Conservation (phyloP, 2,888 invertebrate genomes). For the Acanthopleura granulata region DNA sequence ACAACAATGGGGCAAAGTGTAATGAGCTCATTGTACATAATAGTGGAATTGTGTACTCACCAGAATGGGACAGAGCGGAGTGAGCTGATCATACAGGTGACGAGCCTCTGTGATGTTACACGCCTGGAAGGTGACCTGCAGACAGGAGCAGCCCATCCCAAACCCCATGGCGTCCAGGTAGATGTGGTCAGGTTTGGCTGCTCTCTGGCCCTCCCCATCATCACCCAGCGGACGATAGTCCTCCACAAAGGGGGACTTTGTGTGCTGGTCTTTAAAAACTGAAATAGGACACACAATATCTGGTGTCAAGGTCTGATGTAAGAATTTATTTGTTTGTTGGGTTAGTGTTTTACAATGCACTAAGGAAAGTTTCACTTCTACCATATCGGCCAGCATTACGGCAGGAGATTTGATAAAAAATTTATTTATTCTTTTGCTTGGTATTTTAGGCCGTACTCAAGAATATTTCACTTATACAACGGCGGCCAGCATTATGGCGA, state of each 20-base stretch:
- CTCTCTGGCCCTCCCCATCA: slow-evolving; percentile 73
- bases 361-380: too few relatives aligned
- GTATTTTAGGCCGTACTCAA: too few relatives aligned
- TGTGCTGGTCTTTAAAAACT: slow-evolving; percentile 93
- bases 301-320: too few relatives aligned
- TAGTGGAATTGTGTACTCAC: slow-evolving; percentile 71
- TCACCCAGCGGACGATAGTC: slow-evolving; percentile 75
- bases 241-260: slow-evolving; percentile 77
- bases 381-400: too few relatives aligned
- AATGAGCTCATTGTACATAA: too few relatives aligned
- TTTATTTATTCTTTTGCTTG: too few relatives aligned
- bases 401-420: too few relatives aligned
- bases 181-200: slow-evolving; percentile 89
- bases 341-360: too few relatives aligned
- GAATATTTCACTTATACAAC: too few relatives aligned
- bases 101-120: slow-evolving; percentile 96
- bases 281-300: slow-evolving; percentile 29
- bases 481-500: too few relatives aligned
- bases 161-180: slow-evolving; percentile 99
- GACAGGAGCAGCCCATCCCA: slow-evolving; percentile 98
- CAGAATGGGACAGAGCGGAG: slow-evolving; percentile 97
- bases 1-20: too few relatives aligned
- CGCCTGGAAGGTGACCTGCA: slow-evolving; percentile 91
- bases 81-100: slow-evolving; percentile 95
- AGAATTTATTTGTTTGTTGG: too few relatives aligned